phyloP scores from a whole-genome alignment of 2,797 vertebrate species.

The Pangasius macronema region DNA sequence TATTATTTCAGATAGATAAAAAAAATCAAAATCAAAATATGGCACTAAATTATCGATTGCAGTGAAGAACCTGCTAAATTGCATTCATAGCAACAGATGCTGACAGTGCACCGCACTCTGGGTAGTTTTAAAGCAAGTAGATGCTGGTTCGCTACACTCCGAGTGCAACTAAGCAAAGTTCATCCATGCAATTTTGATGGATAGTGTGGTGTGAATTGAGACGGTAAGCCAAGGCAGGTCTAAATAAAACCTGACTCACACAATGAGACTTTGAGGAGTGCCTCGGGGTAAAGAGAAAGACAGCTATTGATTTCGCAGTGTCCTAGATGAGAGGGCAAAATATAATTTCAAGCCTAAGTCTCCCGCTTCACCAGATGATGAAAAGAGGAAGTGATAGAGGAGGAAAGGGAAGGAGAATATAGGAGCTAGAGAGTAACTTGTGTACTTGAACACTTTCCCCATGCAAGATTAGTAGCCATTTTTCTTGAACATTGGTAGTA shows the following conservation, averaged over 20 bases:
- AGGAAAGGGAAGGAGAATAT: not conserved
- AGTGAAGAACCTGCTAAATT: not conserved
- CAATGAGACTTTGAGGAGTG: conserved; percentile 63
- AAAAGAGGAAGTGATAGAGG: conserved; percentile 16
- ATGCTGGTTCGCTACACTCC: conserved; percentile 12
- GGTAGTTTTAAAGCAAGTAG: conserved; percentile 27
- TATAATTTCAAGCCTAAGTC: conserved; percentile 56
- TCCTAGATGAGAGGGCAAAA: conserved; percentile 60
- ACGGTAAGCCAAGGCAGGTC: conserved; percentile 64
- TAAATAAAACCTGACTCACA: conserved; percentile 71
- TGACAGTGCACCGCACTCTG: conserved; percentile 12
- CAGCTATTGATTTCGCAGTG: conserved; percentile 67
- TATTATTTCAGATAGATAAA: not conserved
- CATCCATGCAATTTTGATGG: conserved; percentile 69
- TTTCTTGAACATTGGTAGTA: not conserved
- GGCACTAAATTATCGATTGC: not conserved
- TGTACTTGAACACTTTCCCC: not conserved
- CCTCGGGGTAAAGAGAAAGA: conserved; percentile 60
- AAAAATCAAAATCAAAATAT: not conserved
- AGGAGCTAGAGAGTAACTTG: conserved; percentile 17
- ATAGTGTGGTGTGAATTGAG: conserved; percentile 68
- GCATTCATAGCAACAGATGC: not conserved
- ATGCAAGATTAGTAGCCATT: not conserved
- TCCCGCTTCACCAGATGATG: conserved; percentile 50
- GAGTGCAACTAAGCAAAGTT: conserved; percentile 59